These are phyloP conservation scores for Parnassius smintheus DNA, from an alignment of 2,888 invertebrate genomes.

Conservation along the genomic window DNA sequence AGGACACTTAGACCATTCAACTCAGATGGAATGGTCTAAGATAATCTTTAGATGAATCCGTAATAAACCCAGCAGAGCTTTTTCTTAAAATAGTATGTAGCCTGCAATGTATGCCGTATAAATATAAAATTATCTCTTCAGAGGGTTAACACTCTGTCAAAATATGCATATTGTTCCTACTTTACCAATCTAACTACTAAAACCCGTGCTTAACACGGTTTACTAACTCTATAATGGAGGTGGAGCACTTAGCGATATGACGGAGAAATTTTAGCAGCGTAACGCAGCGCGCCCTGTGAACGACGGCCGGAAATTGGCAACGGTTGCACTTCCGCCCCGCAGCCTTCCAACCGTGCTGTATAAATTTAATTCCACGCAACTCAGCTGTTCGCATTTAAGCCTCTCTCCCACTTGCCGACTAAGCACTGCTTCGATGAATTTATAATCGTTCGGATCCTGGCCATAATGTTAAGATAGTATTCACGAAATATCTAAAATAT, in stretches of 20 bases:
- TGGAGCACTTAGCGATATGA: conserved; percentile 8
- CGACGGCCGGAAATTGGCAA: conserved; percentile 24
- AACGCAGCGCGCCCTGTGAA: conserved; percentile 7
- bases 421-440: not conserved
- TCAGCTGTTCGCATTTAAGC: conserved; percentile 1
- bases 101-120: too few relatives aligned
- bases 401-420: not conserved
- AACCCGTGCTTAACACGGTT: not conserved
- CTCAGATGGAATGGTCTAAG: too few relatives aligned
- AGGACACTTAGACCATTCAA: too few relatives aligned
- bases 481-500: too few relatives aligned
- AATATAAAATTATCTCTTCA: too few relatives aligned
- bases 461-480: too few relatives aligned
- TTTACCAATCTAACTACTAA: not conserved
- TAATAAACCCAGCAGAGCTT: too few relatives aligned
- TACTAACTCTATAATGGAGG: conserved; percentile 3
- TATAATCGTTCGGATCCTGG: not conserved
- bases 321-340: conserved; percentile 11
- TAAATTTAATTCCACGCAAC: conserved; percentile 7
- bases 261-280: not conserved
- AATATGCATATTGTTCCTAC: too few relatives aligned
- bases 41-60: too few relatives aligned
- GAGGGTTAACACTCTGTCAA: too few relatives aligned
- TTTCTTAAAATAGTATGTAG: too few relatives aligned
- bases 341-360: not conserved